Conservation (phyloP, 2,888 invertebrate genomes). For the Cheilosia soror region DNA sequence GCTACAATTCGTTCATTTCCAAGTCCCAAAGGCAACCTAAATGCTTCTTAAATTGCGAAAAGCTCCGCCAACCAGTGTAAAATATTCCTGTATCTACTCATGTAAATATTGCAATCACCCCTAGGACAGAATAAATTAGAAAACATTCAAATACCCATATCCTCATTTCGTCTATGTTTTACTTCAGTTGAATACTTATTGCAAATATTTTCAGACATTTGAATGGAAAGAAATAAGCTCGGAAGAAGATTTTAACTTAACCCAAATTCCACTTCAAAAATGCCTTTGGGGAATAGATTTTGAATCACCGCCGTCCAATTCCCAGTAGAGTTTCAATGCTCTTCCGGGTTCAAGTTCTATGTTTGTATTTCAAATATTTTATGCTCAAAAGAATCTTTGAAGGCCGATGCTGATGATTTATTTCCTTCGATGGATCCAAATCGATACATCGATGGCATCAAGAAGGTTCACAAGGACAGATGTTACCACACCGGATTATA, state of each 20-base stretch:
- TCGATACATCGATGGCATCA: neutral
- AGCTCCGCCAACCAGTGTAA: constrained; percentile 11
- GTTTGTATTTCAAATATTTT: neutral
- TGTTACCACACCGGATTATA: neutral
- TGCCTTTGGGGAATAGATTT: constrained; percentile 8
- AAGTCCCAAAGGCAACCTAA: constrained; percentile 26
- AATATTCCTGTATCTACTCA: constrained; percentile 31
- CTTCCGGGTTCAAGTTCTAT: neutral
- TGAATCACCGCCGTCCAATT: constrained; percentile 32
- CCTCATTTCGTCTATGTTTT: neutral
- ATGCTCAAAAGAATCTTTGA: neutral
- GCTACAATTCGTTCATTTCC: neutral
- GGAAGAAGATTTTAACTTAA: constrained; percentile 26
- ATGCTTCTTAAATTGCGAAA: constrained; percentile 14
- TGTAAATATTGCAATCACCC: constrained; percentile 45
- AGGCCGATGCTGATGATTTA: neutral
- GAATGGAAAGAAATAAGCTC: constrained; percentile 30
- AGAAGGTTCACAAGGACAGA: neutral
- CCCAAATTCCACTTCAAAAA: constrained; percentile 23
- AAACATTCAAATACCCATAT: constrained; percentile 53
- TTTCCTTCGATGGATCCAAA: neutral
- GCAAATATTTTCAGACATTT: constrained; percentile 30
- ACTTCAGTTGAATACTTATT: constrained; percentile 35
- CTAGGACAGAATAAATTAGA: constrained; percentile 46
- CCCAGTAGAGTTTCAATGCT: neutral